Base-by-base conservation (phyloP, 92 coral and sea anemone species). In the Palythoa grandis region DNA sequence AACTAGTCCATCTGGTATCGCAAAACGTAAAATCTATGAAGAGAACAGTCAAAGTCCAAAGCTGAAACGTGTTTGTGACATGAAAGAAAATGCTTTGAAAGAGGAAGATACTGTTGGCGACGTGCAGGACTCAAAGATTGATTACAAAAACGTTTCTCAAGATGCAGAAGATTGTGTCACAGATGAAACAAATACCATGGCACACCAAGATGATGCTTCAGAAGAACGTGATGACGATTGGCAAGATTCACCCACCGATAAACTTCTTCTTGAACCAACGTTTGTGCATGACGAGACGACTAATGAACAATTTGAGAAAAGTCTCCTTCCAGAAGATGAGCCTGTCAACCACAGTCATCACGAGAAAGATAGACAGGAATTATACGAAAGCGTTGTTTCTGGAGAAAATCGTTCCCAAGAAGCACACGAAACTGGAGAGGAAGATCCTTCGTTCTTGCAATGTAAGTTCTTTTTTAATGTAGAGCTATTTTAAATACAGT, bases 231-330 rank as follows among this genome's bases (percentile, higher is more conserved):
- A 80, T 43, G 74, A 80, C 25, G 85, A 80, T 0, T 67, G 73
- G 85, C 85, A 80, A 80, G 85, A 80, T 57, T 80, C 87, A 0
- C 78, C 79, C 74, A 71, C 79, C 11, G 74, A 80, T 63, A 40
- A 66, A 52, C 74, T 80, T 47, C 85, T 80, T 25, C 16, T 80
- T 0, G 35, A 60, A 67, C 83, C 73, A 20, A 60, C 63, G 68
- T 76, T 75, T 69, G 20, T 86, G 29, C 37, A 48, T 63, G 24
- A 85, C 61, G 65, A 60, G 22, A 69, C 39, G 1, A 37, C 35
- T 50, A 40, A 54, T 39, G 52, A 73, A 12, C 35, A 20, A 16
- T 11, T 48, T 11, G 82, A 50, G 1, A 14, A 29, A 54, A 84
- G 16, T 39, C 77, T 11, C 52, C 37, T 48, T 40, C 52, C 65